Conservation (phyloP, 2,113 vertebrate species). For the Willisornis vidua region DNA sequence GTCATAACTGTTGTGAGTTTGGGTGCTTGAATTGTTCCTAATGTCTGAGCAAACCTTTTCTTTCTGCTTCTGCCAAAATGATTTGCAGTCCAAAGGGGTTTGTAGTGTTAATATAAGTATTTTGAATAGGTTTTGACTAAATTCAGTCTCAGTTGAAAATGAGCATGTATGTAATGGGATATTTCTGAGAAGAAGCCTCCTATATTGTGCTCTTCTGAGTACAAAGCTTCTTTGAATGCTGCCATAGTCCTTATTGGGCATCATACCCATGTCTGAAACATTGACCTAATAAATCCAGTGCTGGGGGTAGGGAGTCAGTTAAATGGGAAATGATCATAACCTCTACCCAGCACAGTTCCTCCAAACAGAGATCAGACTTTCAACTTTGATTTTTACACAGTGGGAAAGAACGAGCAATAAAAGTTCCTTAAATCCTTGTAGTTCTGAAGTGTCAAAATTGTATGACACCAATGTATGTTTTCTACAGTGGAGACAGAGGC, state of each 20-base stretch:
- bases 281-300: background rate
- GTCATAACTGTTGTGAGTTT: background rate
- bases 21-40: conserved; percentile 10
- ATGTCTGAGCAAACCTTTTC: background rate
- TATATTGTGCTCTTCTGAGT: background rate
- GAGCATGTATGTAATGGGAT: conserved; percentile 12
- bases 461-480: background rate
- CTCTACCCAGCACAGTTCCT: background rate
- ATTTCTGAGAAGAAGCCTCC: conserved; percentile 34
- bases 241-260: background rate
- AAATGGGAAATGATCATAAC: background rate
- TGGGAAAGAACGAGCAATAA: background rate
- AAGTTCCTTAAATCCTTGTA: background rate
- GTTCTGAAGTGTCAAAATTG: background rate
- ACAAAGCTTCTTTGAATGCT: background rate
- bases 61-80: background rate
- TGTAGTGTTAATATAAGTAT: background rate
- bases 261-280: background rate
- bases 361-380: background rate
- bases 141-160: background rate
- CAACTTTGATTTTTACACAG: background rate
- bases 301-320: background rate
- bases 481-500: background rate
- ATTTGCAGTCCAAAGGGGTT: conserved; percentile 2
- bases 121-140: background rate